Percentiles rank a stretch among this genome's conserved stretches.
phyloP scores from a whole-genome alignment of 1,140 invertebrate genomes.

The Streblospio benedicti region DNA sequence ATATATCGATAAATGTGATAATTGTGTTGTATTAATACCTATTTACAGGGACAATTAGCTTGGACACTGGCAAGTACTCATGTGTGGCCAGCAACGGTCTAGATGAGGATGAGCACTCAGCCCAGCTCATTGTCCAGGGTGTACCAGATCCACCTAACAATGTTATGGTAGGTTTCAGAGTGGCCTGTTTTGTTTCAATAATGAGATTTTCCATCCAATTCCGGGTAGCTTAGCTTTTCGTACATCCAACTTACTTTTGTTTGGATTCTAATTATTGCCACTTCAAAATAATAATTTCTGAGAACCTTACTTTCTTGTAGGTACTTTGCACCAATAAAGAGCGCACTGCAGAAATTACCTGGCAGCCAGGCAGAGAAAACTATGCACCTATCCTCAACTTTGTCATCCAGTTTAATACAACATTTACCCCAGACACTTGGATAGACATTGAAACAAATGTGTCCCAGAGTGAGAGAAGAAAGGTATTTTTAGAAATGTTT shows the following conservation, averaged over 20 bases:
- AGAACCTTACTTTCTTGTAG: constrained; percentile 63
- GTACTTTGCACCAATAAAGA: constrained; percentile 50
- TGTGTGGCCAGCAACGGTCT: constrained; percentile 86
- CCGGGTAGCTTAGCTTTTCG: too few relatives aligned
- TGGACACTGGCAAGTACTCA: constrained; percentile 90
- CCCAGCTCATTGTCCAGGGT: constrained; percentile 86
- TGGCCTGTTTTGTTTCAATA: too few relatives aligned
- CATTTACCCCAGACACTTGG: constrained; percentile 88
- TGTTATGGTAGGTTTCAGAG: background rate
- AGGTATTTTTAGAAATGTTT: too few relatives aligned
- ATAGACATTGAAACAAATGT: constrained; percentile 49
- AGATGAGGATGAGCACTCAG: constrained; percentile 71
- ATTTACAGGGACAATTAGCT: constrained; percentile 82
- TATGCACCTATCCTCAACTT: constrained; percentile 85
- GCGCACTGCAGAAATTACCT: constrained; percentile 62
- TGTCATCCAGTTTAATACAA: constrained; percentile 87
- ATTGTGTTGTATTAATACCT: too few relatives aligned
- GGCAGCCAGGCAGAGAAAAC: constrained; percentile 85
- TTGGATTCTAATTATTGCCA: too few relatives aligned
- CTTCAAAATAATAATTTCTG: too few relatives aligned
- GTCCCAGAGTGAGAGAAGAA: constrained; percentile 12
- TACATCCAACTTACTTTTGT: too few relatives aligned
- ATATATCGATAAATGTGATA: too few relatives aligned
- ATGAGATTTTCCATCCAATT: too few relatives aligned
- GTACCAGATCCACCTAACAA: background rate